Base-by-base conservation (phyloP, 2,888 invertebrate genomes). In the Drepanosiphum platanoidis region DNA sequence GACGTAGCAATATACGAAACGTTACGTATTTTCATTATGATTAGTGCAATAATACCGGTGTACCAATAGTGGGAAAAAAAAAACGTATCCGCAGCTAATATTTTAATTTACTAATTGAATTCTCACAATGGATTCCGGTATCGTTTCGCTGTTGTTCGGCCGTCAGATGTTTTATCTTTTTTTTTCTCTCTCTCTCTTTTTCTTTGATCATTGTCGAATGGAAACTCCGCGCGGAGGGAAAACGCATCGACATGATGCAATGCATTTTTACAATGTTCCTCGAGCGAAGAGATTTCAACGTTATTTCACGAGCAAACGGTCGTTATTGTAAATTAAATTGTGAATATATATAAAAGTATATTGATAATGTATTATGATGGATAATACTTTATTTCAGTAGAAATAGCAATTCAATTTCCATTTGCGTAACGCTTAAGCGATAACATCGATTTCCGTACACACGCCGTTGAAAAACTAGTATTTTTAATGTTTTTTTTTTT, bases 41-140 rank as follows among this genome's bases (percentile, higher is more conserved):
- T 18, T 22, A 52, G 22, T 52, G 52, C 15, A 52, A 22, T 52
- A 52, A 52, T 52, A 52, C 18, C 18, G 22, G 5, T 52, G 9
- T 3, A 52, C 22, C 22, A 52, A 5, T 15, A 18, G 15, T 52
- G 3, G n/a, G n/a, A n/a, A n/a, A n/a, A n/a, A n/a, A n/a, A n/a
- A n/a, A n/a, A 3, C 22, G 52, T 52, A 52, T 32, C 66, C 66
- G 30, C 15, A 32, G 4, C 32, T 32, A 30, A 13, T 30, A 13
- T 27, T 64, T 30, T 66, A 32, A 66, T 68, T n/a, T 66, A 66
- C 32, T 68, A 46, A 68, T 66, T n/a, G n/a, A 32, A 79, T 66
- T 42, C 36, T 46, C n/a, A 42, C 66, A n/a, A 79, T n/a, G n/a
- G 7, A 42, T 27, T 27, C 3, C 22, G 11, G 22, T 79, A 66